Evolutionary conservation across 2,797 vertebrate genomes (phyloP).

Genomic region (Glyptemys insculpta): DNA sequence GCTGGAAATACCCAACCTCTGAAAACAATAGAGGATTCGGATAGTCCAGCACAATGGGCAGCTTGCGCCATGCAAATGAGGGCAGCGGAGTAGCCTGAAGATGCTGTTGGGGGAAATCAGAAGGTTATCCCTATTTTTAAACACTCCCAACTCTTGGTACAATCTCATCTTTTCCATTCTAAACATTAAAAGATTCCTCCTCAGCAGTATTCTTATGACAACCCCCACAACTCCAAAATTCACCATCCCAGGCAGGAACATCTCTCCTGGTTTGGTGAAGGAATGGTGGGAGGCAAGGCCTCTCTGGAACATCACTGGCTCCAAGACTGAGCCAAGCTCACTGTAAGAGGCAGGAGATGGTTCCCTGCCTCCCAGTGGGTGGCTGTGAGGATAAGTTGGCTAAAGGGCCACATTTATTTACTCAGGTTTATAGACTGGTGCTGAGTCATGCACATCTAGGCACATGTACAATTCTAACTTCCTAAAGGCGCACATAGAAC

Average conservation of each 20-base stretch:
- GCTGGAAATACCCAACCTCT: not conserved
- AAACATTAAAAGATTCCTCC: not conserved
- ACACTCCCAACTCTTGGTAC: not conserved
- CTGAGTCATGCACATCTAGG: not conserved
- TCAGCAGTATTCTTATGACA: not conserved
- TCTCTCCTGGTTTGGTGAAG: not conserved
- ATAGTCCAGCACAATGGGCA: not conserved
- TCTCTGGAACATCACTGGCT: not conserved
- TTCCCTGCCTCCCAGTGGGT: not conserved
- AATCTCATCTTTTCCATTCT: not conserved
- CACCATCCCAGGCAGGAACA: not conserved
- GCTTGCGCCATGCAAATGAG: not conserved
- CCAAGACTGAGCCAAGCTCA: not conserved
- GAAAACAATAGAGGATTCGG: not conserved
- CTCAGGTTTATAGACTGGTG: not conserved
- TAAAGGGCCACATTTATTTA: not conserved
- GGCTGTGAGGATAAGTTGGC: not conserved
- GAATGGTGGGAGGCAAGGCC: not conserved
- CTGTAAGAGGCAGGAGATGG: not conserved
- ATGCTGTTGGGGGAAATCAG: not conserved
- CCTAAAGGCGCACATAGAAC: not conserved
- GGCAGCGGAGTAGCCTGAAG: not conserved
- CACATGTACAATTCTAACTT: no score
- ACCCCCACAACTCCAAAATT: not conserved
- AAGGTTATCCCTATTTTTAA: not conserved